Base-by-base conservation (phyloP, 2,797 vertebrate species). In the Fratercula arctica region DNA sequence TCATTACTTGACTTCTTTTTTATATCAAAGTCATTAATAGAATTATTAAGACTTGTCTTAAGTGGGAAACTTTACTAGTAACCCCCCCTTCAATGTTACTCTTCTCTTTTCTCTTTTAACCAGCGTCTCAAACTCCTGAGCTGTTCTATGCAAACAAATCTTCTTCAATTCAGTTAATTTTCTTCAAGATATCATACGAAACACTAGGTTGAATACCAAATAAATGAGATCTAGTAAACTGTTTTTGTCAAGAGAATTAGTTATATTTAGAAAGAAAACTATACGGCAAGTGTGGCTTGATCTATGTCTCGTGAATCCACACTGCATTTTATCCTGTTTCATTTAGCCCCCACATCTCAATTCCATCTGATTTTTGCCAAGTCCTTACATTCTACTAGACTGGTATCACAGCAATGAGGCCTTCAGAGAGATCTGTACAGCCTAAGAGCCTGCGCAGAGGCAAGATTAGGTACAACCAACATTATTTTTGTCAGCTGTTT, bases 201-300 rank as follows among this genome's bases (percentile, higher is more conserved):
- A 46, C 9, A 13, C 21, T 51, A 20, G 14, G 9, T 26, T 59
- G 20, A 76, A 39, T 45, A 64, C 4, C 4, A 60, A 70, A 59
- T n/a, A 74, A 74, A 60, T 13, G 4, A 87, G 11, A 82, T 11
- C 39, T 6, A 25, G 13, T 46, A 56, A 51, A 67, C 10, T 56
- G 24, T 6, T 77, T 39, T 51, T 84, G 13, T 18, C 56, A 74
- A 81, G 13, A 77, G 83, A 80, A 66, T 24, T 9, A 25, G 3
- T 29, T 85, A 12, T 50, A 16, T 79, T 75, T 81, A 54, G n/a
- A 67, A 66, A 80, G 7, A 66, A 80, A 80, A 76, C 21, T 0
- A 51, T 67, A 23, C 0, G 0, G 20, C 8, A 67, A 29, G 13
- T 39, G 80, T 63, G 16, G 8, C 18, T 66, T 63, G 23, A 43